Percentiles rank a stretch among this genome's conserved stretches.
These are phyloP conservation scores for Telmatochromis sp. DNA, from an alignment of 2,113 vertebrate species.

Conservation along the genomic window DNA sequence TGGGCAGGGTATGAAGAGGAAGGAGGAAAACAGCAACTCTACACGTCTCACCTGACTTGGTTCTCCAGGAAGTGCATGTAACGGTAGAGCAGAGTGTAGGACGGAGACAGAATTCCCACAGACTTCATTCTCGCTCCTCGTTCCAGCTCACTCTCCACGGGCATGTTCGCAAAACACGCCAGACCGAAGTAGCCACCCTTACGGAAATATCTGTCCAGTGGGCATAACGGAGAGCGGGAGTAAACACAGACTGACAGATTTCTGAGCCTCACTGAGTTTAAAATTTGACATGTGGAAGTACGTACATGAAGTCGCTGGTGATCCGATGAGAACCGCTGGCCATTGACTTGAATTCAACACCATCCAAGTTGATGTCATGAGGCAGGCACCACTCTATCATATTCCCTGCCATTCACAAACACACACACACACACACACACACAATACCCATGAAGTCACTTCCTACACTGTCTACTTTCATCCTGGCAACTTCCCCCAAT, in stretches of 20 bases:
- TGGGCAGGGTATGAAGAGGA: background rate
- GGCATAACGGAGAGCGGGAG: background rate
- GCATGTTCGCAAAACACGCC: constrained; percentile 98
- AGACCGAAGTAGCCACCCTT: constrained; percentile 93
- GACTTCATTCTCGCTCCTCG: constrained; percentile 97
- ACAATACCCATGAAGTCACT: background rate
- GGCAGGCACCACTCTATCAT: constrained; percentile 97
- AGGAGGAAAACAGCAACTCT: background rate
- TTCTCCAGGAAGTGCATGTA: constrained; percentile 99
- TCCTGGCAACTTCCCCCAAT: constrained; percentile 18
- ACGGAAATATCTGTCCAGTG: constrained; percentile 84
- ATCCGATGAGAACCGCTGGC: constrained; percentile 95
- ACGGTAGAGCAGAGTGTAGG: constrained; percentile 91
- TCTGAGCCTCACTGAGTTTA: fast-evolving
- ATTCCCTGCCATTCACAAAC: constrained; percentile 76
- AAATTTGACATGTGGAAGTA: background rate
- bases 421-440: background rate
- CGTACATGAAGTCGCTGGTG: constrained; percentile 94
- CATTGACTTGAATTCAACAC: constrained; percentile 99
- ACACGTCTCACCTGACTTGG: constrained; percentile 83
- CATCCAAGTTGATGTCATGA: constrained; percentile 91
- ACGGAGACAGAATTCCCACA: constrained; percentile 92
- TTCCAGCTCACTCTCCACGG: constrained; percentile 92
- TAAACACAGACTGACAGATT: background rate
- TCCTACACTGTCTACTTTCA: constrained; percentile 11